Conservation (phyloP, 1,140 invertebrate genomes). For the Drosophila equinoxialis region DNA sequence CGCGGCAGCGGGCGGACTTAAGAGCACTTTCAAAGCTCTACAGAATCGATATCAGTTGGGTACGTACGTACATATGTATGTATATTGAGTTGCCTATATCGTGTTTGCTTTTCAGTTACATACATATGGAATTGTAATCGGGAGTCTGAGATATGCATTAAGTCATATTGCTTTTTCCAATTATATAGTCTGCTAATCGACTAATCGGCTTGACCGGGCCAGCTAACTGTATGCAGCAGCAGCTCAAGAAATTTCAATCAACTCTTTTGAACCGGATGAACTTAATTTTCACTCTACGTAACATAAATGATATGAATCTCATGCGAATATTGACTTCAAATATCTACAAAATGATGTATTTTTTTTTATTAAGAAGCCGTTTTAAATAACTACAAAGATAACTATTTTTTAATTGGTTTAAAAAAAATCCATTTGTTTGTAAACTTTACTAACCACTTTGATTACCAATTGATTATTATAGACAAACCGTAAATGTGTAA, state of each 20-base stretch:
- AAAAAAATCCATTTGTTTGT: too few species aligned
- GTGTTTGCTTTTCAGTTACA: slow-evolving; percentile 16
- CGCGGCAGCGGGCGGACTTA: slow-evolving; percentile 14
- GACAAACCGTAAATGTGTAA: too few species aligned
- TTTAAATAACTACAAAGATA: too few species aligned
- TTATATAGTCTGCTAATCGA: slow-evolving; percentile 4
- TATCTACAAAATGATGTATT: too few species aligned
- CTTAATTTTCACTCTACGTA: background rate
- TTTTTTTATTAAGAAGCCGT: too few species aligned
- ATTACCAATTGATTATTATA: too few species aligned
- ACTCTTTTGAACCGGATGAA: background rate
- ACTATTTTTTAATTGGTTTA: too few species aligned
- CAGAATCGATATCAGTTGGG: slow-evolving; percentile 47
- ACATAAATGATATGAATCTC: too few species aligned
- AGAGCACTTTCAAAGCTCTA: slow-evolving; percentile 36
- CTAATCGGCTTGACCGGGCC: background rate
- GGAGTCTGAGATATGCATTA: slow-evolving; percentile 14
- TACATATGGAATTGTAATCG: background rate
- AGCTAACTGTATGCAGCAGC: background rate
- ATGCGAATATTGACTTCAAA: too few species aligned
- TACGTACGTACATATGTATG: background rate
- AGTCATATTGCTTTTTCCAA: background rate
- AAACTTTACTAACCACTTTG: too few species aligned
- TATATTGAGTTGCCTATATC: background rate
- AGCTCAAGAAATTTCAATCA: background rate